phyloP scores from a whole-genome alignment of 2,797 vertebrate genomes.

The Meda fulgida region DNA sequence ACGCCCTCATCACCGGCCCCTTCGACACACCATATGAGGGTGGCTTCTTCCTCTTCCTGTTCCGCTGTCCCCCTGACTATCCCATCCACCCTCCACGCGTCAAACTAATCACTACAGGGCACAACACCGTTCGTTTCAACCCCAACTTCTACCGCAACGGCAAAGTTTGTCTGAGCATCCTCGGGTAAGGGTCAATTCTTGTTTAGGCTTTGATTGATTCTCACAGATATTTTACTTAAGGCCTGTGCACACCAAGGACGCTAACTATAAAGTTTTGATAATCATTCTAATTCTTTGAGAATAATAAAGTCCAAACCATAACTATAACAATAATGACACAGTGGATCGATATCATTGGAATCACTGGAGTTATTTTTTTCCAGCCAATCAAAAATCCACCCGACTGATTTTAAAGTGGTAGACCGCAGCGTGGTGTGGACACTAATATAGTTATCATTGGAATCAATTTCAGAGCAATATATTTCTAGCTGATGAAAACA shows the following conservation, averaged over 20 bases:
- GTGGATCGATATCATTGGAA: not conserved
- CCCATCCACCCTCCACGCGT: conserved; percentile 97
- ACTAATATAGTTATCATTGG: not conserved
- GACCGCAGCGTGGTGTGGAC: not conserved
- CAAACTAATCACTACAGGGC: conserved; percentile 97
- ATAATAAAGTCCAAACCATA: not conserved
- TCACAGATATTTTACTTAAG: not conserved
- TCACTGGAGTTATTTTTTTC: no score
- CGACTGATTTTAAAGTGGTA: not conserved
- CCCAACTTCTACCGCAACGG: conserved; percentile 99
- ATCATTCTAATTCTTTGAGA: not conserved
- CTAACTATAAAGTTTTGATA: not conserved
- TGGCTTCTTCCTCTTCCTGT: conserved; percentile 98
- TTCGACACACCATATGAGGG: conserved; percentile 99
- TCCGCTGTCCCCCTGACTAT: conserved; percentile 98
- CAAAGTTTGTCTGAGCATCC: conserved; percentile 98
- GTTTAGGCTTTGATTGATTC: not conserved
- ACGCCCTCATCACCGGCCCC: conserved; percentile 96
- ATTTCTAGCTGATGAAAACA: not conserved
- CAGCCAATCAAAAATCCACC: not conserved
- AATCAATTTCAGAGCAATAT: not conserved
- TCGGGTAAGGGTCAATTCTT: conserved; percentile 84
- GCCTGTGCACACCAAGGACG: not conserved
- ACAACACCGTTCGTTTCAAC: conserved; percentile 98
- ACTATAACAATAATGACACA: not conserved